phyloP scores from a whole-genome alignment of 2,797 vertebrate species.

The Myotis daubentonii region DNA sequence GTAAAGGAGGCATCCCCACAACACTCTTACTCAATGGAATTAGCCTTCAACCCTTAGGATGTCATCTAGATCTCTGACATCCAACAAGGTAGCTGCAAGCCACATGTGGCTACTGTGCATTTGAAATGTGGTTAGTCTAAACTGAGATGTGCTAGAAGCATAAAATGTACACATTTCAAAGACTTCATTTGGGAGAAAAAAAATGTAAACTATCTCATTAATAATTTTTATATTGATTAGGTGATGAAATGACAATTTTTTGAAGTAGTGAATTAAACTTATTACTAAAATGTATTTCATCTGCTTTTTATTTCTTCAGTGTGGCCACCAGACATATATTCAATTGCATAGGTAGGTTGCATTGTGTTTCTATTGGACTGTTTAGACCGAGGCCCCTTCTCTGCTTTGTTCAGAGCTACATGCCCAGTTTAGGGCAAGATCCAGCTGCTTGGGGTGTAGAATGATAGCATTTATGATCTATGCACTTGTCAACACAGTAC shows the following conservation, averaged over 20 bases:
- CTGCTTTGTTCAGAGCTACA: neutral
- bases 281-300: neutral
- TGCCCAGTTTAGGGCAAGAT: neutral
- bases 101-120: neutral
- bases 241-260: slow-evolving; percentile 15
- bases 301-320: slow-evolving; percentile 8
- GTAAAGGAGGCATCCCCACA: neutral
- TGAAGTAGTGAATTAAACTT: neutral
- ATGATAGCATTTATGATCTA: neutral
- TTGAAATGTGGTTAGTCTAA: neutral
- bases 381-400: neutral
- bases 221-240: neutral
- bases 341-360: neutral
- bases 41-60: neutral
- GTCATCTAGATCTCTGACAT: neutral
- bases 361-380: neutral
- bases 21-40: neutral
- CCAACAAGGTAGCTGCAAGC: neutral
- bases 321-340: neutral
- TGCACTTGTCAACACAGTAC: neutral
- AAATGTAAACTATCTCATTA: neutral
- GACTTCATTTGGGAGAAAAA: neutral
- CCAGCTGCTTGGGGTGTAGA: neutral
- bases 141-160: neutral
- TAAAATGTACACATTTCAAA: slow-evolving; percentile 5